Percentiles rank a stretch among this genome's conserved stretches.
Evolutionary conservation across 2,113 vertebrate species (phyloP).

Genomic region (Pollachius pollachius): DNA sequence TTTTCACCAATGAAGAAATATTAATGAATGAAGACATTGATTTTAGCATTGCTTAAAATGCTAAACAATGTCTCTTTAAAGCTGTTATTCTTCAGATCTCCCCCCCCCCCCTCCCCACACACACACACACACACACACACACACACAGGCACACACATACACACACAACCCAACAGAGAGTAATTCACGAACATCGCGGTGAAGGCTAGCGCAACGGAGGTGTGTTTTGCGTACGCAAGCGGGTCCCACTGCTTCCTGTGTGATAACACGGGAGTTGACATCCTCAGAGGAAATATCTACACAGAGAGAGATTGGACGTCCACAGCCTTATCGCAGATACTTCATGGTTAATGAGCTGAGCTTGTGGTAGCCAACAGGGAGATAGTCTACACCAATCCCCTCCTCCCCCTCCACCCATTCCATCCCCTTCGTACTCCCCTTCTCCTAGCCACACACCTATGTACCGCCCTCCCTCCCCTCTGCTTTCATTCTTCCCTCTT

Average conservation of each 20-base stretch:
- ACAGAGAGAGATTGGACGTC: slow-evolving; percentile 46
- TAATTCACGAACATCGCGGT: slow-evolving; percentile 7
- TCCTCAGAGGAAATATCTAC: slow-evolving; percentile 60
- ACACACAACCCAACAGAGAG: not conserved
- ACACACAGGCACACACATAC: not conserved
- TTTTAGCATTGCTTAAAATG: too few relatives aligned
- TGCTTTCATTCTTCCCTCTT: slow-evolving; percentile 8
- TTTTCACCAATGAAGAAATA: too few relatives aligned
- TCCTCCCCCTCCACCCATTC: too few relatives aligned
- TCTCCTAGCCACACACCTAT: too few relatives aligned
- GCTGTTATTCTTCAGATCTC: too few relatives aligned
- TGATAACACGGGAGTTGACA: slow-evolving; percentile 47
- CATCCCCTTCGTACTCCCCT: too few relatives aligned
- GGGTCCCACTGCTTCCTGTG: slow-evolving; percentile 13
- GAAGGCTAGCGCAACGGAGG: not conserved
- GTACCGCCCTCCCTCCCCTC: slow-evolving; percentile 2
- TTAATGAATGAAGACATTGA: too few relatives aligned
- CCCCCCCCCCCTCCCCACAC: too few relatives aligned
- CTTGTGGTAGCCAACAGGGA: slow-evolving; percentile 58
- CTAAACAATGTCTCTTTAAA: too few relatives aligned
- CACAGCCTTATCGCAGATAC: slow-evolving; percentile 42
- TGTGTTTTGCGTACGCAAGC: not conserved
- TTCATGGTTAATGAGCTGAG: slow-evolving; percentile 59
- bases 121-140: not conserved
- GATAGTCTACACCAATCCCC: slow-evolving; percentile 12